Percentiles rank a stretch among this genome's conserved stretches.
Evolutionary conservation across 2,888 invertebrate genomes (phyloP).

Genomic region (Drosophila antonietae): DNA sequence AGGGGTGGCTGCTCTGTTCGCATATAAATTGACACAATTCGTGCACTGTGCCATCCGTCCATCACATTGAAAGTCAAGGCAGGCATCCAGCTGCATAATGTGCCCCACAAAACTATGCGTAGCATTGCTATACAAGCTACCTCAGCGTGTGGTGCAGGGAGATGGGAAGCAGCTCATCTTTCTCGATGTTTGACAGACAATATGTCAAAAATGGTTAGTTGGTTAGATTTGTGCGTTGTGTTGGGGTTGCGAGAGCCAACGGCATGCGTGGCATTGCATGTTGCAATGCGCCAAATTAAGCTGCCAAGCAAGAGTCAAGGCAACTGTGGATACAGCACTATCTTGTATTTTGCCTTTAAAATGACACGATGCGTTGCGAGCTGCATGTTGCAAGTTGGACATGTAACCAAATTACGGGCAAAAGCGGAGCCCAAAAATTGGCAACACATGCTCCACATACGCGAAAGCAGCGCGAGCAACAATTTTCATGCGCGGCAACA

Average conservation of each 20-base stretch:
- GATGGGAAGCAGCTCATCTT: constrained; percentile 3
- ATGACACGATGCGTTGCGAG: constrained; percentile 27
- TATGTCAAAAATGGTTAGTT: constrained; percentile 60
- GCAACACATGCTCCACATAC: constrained; percentile 65
- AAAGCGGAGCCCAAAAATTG: constrained; percentile 29
- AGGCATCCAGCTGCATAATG: constrained; percentile 27
- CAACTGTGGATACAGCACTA: constrained; percentile 5
- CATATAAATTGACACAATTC: constrained; percentile 70
- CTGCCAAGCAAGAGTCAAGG: constrained; percentile 24
- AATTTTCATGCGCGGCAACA: constrained; percentile 53
- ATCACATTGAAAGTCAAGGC: constrained; percentile 58
- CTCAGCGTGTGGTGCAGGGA: background rate
- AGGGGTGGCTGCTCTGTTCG: constrained; percentile 20
- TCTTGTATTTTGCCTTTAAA: constrained; percentile 30
- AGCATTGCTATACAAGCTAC: constrained; percentile 25
- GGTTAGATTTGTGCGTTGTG: constrained; percentile 37
- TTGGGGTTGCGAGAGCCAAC: constrained; percentile 27
- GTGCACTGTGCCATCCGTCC: constrained; percentile 38
- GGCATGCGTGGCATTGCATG: constrained; percentile 14
- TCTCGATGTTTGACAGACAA: constrained; percentile 44
- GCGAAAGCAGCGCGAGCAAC: constrained; percentile 50
- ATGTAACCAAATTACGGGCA: constrained; percentile 67
- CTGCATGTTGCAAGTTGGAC: constrained; percentile 45
- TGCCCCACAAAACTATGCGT: constrained; percentile 31
- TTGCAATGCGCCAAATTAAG: constrained; percentile 40